Base-by-base conservation (phyloP, 2,113 vertebrate species). In the Sigmodon hispidus region DNA sequence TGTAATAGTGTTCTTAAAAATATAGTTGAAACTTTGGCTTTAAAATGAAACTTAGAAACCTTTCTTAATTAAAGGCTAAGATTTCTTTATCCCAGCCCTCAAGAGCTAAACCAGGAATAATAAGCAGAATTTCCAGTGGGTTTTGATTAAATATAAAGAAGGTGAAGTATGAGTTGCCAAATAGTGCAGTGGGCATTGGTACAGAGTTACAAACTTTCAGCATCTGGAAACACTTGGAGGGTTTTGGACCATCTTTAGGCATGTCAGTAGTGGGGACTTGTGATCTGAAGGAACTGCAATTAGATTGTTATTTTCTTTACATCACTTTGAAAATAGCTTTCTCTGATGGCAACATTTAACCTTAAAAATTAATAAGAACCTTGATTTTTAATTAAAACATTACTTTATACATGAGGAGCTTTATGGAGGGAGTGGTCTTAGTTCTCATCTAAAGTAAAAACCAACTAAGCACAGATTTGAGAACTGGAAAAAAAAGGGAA, bases 81-180 rank as follows among this genome's bases (percentile, higher is more conserved):
- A 76, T n/a, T 87, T 45, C 36, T 55, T 76, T 80, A 55, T 43
- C 40, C 40, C 70, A 1, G 40, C 13, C 86, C 75, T 81, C 72
- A 50, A 89, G 80, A n/a, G 67, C 24, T 59, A 45, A 80, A 69
- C 21, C 80, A 80, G 90, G 45, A 87, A 36, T 22, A 67, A n/a
- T 11, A 91, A 52, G 70, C 55, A 93, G 75, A 79, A 24, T 52
- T 87, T 93, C 8, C 9, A 50, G 11, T 72, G 72, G 40, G 43
- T 87, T 91, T 94, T 91, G 87, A 91, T 48, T 87, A 89, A 79
- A 63, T 65, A 48, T 57, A 55, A 96, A 91, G 80, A 90, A 83
- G n/a, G 10, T 65, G n/a, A 63, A 77, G 15, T 61, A 19, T 83
- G 67, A 59, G 36, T 81, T 57, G 1, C 55, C 40, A 15, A 67